Base-by-base conservation (phyloP, 1,140 invertebrate genomes). In the Eueides isabella region DNA sequence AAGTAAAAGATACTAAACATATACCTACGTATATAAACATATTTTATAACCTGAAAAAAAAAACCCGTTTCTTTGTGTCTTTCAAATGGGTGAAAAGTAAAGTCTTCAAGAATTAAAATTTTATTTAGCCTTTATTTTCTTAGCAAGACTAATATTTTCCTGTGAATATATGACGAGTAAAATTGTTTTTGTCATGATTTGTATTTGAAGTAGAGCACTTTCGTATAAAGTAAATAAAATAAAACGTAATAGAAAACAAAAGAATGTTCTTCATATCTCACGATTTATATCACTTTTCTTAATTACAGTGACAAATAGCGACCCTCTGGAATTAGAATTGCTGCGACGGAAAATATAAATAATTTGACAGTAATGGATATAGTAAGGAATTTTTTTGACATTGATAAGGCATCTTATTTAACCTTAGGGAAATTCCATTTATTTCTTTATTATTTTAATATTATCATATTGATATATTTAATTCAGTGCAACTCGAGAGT, bases 281-380 rank as follows among this genome's bases (percentile, higher is more conserved):
- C n/a, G 44, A 33, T 61, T 69, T 61, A 29, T 61, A 69, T 61
- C 30, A 67, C 55, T 41, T 73, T 61, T 23, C 19, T 33, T 63
- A 73, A 73, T 73, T 67, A 67, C 26, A 48, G 48, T 44, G 35
- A 63, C 61, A 63, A 69, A 64, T 64, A 33, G 65, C 35, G 29
- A 35, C 33, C 35, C 31, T 73, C 16, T 26, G 28, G 30, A 67
- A 65, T 48, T 31, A 41, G 14, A 31, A 48, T 74, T 28, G 26
- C 66, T 6, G 26, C 66, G n/a, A 62, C 55, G 33, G 26, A 41
- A 31, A 63, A 7, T 19, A 33, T 30, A 64, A 48, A 69, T 64
- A 68, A 48, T 48, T 68, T 29, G 35, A 63, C 41, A 65, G 35
- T 64, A 65, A 64, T 23, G 26, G 14, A 71, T 71, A 62, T 55